Percentiles rank a stretch among this genome's conserved stretches.
Evolutionary conservation across 2,113 vertebrate genomes (phyloP).

Genomic region (Phaethornis superciliosus): DNA sequence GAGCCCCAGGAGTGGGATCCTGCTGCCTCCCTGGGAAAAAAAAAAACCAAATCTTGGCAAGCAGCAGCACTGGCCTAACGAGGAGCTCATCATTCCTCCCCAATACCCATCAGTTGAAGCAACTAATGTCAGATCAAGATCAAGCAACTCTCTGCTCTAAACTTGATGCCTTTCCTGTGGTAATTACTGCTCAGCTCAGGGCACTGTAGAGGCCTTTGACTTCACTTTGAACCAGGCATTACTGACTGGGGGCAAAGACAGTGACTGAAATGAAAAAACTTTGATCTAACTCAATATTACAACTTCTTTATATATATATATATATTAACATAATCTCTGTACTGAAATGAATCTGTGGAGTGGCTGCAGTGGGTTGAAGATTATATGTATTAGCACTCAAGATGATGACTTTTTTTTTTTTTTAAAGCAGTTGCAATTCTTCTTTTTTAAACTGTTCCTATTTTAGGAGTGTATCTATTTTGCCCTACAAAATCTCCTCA

Average conservation of each 20-base stretch:
- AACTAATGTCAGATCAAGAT: neutral
- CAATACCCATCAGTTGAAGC: neutral
- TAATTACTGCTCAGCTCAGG: neutral
- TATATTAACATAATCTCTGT: slow-evolving; percentile 54
- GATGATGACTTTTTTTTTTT: neutral
- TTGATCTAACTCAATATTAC: slow-evolving; percentile 20
- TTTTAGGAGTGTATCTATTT: neutral
- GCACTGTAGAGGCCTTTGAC: neutral
- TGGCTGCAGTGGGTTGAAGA: slow-evolving; percentile 35
- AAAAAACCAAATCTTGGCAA: neutral
- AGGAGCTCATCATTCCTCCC: neutral
- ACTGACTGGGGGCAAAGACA: slow-evolving; percentile 2
- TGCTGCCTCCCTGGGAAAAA: neutral
- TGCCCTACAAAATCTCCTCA: neutral
- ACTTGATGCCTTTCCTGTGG: neutral
- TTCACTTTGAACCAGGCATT: neutral
- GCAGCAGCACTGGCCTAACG: neutral
- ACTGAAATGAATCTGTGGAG: slow-evolving; percentile 11
- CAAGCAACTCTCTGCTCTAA: neutral
- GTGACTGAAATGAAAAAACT: neutral
- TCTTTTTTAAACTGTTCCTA: neutral
- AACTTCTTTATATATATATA: neutral
- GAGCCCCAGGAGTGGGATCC: too few relatives aligned
- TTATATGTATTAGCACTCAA: slow-evolving; percentile 2
- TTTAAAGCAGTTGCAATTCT: neutral